Base-by-base conservation (phyloP, 2,888 invertebrate species). In the Leptinotarsa tumamoca region DNA sequence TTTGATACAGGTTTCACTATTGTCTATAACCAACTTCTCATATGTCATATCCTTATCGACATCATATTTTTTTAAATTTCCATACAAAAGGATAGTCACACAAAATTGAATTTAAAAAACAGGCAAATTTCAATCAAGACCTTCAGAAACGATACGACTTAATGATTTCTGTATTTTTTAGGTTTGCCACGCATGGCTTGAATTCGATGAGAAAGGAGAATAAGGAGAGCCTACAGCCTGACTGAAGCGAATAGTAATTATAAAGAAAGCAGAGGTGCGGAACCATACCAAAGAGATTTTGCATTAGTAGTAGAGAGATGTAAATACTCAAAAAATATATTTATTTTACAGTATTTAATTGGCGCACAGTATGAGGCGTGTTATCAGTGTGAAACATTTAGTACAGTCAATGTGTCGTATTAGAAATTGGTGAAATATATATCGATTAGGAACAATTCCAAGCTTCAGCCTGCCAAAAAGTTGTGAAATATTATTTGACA, bases 211-310 rank as follows among this genome's bases (percentile, higher is more conserved):
- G 15, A 15, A 76, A 61, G 67, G 69, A 68, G 51, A 75, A 63
- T 50, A 71, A 71, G 52, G 51, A 67, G 66, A 56, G 49, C 68
- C 52, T n/a, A 18, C 5, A 54, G n/a, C 54, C 18, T 54, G 54
- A 54, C 61, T 61, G 61, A 54, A 54, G 63, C 63, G 58, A 71
- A 73, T 43, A 33, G 7, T 43, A 70, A 68, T 49, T 63, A 71
- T 14, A 67, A 77, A 73, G 75, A 79, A 58, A 14, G 21, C 58
- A 58, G 79, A 74, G 72, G 73, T 77, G 72, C 73, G 67, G 78
- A 80, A 80, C 79, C 80, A 82, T 82, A 84, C 84, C 84, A 84
- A 84, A 84, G 84, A 83, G 79, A 80, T 75, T 77, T 80, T 81
- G 81, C 82, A 82, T 83, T 82, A 83, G 69, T 74, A 74, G 70